A percentile compares a stretch with the other conserved stretches of the same genome.
Evolutionary conservation across 37 sponge, comb jelly and placozoan species (phyloP).

Genomic region (Oopsacas minuta): DNA sequence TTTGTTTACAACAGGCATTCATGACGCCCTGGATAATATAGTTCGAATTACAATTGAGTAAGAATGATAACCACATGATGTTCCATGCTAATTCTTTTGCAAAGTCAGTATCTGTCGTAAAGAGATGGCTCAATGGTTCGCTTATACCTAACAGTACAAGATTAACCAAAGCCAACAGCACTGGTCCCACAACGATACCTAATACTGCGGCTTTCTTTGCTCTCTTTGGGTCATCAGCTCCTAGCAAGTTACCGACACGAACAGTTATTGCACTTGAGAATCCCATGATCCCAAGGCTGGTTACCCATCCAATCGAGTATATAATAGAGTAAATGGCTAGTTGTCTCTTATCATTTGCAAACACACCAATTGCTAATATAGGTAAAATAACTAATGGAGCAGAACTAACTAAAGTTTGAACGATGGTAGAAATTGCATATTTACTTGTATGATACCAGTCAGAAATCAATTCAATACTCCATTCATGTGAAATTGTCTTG

Average conservation of each 20-base stretch:
- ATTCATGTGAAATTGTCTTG: not conserved
- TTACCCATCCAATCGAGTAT: no score
- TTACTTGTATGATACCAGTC: not conserved
- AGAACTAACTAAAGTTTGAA: not conserved
- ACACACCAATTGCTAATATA: not conserved
- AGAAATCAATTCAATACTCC: not conserved
- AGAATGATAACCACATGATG: not conserved
- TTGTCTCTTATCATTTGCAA: no score
- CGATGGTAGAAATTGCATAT: not conserved
- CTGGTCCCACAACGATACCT: not conserved
- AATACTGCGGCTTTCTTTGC: not conserved
- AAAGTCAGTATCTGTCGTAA: not conserved
- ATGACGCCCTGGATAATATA: not conserved
- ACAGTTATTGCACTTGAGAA: no score
- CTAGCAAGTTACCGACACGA: not conserved
- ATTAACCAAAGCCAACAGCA: not conserved
- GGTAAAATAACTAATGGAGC: not conserved
- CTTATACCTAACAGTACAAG: not conserved
- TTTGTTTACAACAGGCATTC: not conserved
- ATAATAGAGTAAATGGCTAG: no score
- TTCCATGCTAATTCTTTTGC: not conserved
- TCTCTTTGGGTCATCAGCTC: not conserved
- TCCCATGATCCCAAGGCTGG: no score
- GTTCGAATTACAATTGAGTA: not conserved
- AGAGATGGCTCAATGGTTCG: not conserved